phyloP scores from a whole-genome alignment of 1,140 invertebrate genomes.

The Antheraea pernyi region DNA sequence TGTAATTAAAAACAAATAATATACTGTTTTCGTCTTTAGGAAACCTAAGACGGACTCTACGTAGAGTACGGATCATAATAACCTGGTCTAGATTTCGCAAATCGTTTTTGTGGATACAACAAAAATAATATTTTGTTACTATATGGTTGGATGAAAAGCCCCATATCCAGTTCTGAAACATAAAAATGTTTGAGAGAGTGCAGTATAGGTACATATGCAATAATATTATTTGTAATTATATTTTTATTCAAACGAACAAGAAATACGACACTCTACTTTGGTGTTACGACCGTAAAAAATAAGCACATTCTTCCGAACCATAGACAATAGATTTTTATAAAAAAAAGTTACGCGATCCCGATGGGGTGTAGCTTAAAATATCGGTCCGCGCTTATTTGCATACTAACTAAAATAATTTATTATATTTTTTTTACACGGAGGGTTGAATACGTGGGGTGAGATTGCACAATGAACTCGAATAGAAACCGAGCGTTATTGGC shows the following conservation, averaged over 20 bases:
- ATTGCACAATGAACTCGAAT: constrained; percentile 61
- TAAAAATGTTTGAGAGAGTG: neutral
- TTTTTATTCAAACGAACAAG: neutral
- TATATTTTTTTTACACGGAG: constrained; percentile 69
- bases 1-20: too few relatives aligned
- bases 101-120: too few relatives aligned
- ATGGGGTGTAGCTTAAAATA: constrained; percentile 76
- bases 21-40: too few relatives aligned
- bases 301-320: constrained; percentile 44
- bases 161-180: neutral
- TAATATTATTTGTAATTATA: neutral
- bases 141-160: too few relatives aligned
- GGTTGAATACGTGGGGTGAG: constrained; percentile 60
- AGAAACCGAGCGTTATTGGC: constrained; percentile 73
- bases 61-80: too few relatives aligned
- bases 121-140: too few relatives aligned
- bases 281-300: neutral
- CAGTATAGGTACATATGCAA: neutral
- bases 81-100: too few relatives aligned
- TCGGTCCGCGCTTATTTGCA: constrained; percentile 74
- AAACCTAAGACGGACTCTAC: too few relatives aligned
- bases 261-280: neutral
- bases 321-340: constrained; percentile 45
- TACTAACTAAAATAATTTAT: constrained; percentile 79
- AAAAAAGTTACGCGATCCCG: constrained; percentile 54